phyloP scores from a whole-genome alignment of 2,888 invertebrate genomes.

The Dioctria linearis region DNA sequence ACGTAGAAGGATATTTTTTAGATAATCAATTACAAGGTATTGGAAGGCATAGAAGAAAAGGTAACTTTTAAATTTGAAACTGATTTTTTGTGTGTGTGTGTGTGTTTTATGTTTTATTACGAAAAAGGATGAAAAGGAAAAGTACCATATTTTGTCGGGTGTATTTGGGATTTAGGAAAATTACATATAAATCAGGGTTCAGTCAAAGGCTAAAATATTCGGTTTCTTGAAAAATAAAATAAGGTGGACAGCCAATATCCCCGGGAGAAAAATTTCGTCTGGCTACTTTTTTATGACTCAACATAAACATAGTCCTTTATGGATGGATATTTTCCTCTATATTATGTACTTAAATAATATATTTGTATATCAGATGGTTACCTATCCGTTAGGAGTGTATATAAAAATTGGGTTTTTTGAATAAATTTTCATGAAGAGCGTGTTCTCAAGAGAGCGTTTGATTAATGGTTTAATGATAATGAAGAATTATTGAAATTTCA shows the following conservation, averaged over 20 bases:
- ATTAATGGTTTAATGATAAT: too few species aligned
- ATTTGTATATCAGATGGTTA: too few species aligned
- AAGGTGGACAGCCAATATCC: neutral
- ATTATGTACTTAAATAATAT: too few species aligned
- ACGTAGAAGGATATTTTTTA: slow-evolving; percentile 60
- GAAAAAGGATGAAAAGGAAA: neutral
- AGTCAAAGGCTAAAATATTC: neutral
- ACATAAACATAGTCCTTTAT: neutral
- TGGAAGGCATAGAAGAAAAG: slow-evolving; percentile 59
- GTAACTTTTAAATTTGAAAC: slow-evolving; percentile 46
- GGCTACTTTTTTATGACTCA: neutral
- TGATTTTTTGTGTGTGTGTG: neutral
- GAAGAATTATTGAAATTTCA: too few species aligned
- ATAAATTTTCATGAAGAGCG: too few species aligned
- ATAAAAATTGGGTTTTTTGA: too few species aligned
- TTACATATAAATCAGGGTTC: neutral
- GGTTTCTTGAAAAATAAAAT: neutral
- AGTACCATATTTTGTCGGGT: too few species aligned
- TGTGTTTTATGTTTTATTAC: neutral
- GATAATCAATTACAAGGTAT: slow-evolving; percentile 60
- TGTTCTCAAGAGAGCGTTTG: too few species aligned
- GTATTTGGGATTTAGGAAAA: too few species aligned
- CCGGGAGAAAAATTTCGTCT: neutral
- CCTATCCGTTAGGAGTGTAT: too few species aligned
- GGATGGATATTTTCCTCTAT: too few species aligned